Percentiles rank a stretch among this genome's conserved stretches.
phyloP scores from a whole-genome alignment of 2,888 invertebrate genomes.

The Molanna angustata region DNA sequence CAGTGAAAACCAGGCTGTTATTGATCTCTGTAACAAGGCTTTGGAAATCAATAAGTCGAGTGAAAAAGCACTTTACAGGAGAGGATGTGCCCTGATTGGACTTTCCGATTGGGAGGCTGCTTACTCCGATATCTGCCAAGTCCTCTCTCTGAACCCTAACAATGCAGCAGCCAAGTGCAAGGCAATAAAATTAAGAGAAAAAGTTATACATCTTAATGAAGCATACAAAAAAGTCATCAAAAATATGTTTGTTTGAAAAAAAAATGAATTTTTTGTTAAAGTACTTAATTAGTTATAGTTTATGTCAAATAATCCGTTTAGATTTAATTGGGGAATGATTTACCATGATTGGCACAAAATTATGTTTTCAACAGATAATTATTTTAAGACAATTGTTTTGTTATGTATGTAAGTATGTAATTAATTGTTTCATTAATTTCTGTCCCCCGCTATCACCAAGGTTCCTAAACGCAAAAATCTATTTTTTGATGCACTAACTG shows the following conservation, averaged over 20 bases:
- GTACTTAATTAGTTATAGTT: no score
- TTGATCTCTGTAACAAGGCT: slow-evolving; percentile 72
- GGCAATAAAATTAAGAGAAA: slow-evolving; percentile 53
- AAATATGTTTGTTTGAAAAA: slow-evolving; percentile 47
- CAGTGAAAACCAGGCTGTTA: slow-evolving; percentile 62
- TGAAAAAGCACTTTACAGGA: slow-evolving; percentile 84
- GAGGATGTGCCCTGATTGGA: slow-evolving; percentile 70
- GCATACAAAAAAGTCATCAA: slow-evolving; percentile 58
- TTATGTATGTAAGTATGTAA: no score
- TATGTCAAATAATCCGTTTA: no score
- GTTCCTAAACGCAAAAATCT: no score
- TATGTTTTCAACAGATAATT: no score
- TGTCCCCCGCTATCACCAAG: no score
- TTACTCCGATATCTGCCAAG: slow-evolving; percentile 54
- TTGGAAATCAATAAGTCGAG: slow-evolving; percentile 73
- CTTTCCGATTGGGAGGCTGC: slow-evolving; percentile 66
- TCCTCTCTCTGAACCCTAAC: slow-evolving; percentile 59
- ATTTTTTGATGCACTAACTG: no score
- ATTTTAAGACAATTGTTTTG: no score
- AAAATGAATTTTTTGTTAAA: no score
- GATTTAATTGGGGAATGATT: no score
- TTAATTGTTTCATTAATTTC: no score
- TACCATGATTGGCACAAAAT: no score
- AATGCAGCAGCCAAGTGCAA: slow-evolving; percentile 63
- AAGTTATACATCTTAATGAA: slow-evolving; percentile 59